Percentiles rank a stretch among this genome's conserved stretches.
phyloP scores from a whole-genome alignment of 2,113 vertebrate species.

The Equus quagga region DNA sequence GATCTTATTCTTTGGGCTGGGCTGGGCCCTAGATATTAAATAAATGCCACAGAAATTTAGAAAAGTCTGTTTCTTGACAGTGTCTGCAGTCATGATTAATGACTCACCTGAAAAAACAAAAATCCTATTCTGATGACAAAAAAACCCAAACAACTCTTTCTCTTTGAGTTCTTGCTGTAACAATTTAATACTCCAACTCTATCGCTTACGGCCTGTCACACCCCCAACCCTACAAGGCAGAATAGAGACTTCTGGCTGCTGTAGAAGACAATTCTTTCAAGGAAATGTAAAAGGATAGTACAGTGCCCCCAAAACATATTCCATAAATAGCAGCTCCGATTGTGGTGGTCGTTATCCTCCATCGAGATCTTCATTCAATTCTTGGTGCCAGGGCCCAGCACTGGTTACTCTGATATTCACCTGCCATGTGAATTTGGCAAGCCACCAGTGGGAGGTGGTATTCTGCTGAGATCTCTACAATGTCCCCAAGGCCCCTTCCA shows the following conservation, averaged over 20 bases:
- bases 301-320: background rate
- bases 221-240: background rate
- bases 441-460: background rate
- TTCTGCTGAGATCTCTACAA: background rate
- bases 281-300: background rate
- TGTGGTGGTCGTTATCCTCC: background rate
- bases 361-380: background rate
- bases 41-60: background rate
- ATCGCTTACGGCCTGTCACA: background rate
- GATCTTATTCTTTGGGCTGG: background rate
- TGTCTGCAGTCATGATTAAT: conserved; percentile 19
- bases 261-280: background rate
- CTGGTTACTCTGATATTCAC: background rate
- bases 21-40: background rate
- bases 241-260: background rate
- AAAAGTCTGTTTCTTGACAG: background rate
- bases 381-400: background rate
- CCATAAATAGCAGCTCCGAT: background rate
- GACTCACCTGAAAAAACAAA: background rate
- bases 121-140: background rate
- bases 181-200: background rate
- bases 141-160: background rate
- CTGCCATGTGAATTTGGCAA: background rate
- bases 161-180: background rate
- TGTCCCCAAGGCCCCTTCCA: background rate